phyloP scores from a whole-genome alignment of 2,113 vertebrate species.

The Periophthalmus modestus region DNA sequence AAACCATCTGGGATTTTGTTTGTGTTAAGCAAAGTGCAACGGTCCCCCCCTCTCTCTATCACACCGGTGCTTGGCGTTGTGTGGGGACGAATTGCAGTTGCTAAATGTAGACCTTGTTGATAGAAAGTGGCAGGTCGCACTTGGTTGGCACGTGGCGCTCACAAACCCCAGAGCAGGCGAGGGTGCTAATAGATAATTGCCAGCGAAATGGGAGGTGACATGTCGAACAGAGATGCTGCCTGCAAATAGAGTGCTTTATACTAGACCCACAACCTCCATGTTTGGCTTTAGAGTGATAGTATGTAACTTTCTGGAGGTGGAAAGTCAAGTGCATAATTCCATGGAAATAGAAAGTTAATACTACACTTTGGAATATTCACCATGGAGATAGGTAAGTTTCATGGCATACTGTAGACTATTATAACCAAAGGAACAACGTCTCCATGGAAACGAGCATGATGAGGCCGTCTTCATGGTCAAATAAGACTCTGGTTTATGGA shows the following conservation, averaged over 20 bases:
- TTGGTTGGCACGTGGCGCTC: conserved; percentile 60
- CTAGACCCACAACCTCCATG: neutral
- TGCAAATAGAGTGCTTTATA: neutral
- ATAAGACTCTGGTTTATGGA: too few species aligned
- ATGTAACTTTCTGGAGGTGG: too few species aligned
- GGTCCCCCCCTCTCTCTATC: conserved; percentile 52
- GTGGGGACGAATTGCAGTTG: conserved; percentile 57
- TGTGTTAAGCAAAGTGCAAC: conserved; percentile 78
- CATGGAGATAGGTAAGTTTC: too few species aligned
- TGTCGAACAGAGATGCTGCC: conserved; percentile 19
- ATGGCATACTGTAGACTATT: too few species aligned
- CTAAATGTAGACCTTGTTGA: conserved; percentile 70
- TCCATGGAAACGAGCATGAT: too few species aligned
- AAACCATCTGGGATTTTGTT: conserved; percentile 77
- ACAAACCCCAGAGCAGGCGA: conserved; percentile 52
- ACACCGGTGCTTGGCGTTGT: conserved; percentile 58
- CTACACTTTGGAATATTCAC: too few species aligned
- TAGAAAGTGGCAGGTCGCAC: conserved; percentile 64
- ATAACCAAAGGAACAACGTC: too few species aligned
- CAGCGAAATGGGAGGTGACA: conserved; percentile 60
- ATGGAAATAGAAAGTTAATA: too few species aligned
- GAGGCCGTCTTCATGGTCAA: too few species aligned
- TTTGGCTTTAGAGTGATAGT: too few species aligned
- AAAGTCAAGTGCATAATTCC: too few species aligned
- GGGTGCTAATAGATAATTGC: conserved; percentile 69